Evolutionary conservation across 2,888 invertebrate genomes (phyloP), one percentile per base, ranked within the genome.

Genomic region (Drosophila emarginata): DNA sequence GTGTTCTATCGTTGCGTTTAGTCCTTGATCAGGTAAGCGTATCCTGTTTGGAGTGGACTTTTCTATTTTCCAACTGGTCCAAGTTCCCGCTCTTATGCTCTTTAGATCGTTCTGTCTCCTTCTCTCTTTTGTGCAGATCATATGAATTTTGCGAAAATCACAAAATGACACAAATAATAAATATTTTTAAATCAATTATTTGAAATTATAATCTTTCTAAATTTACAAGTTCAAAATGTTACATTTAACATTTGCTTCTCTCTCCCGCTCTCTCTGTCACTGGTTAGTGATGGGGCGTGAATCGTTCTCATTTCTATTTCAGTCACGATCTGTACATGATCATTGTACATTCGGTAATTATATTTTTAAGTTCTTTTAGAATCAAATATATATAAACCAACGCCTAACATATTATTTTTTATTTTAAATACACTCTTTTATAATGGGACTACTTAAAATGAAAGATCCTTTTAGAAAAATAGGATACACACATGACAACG

Each of bases 1-100:
- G 61, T 21, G 57, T 7, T 26, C 28, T 32, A 32, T 36, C n/a
- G 26, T 36, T 51, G 32, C 28, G 18, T 57, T 50, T 28, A 18
- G 39, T 58, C 28, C 52, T 26, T 51, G n/a, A 58, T 61, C 62
- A 71, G 71, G 72, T 71, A 71, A 50, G 18, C 32, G 21, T 54
- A 26, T 61, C 53, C 61, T 59, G 45, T 63, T 60, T 18, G 36
- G 15, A 57, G 39, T 15, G 37, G 2, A 23, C 32, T 18, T 18
- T 18, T 52, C 21, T 60, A 64, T 71, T 64, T 71, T 23, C 68
- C 71, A 71, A 71, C 71, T 71, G 61, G 72, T 40, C 61, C 60
- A 72, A 64, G 36, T 7, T 36, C 5, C 18, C 18, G 32, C 32
- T 32, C 32, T 32, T 9, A 32, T 32, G 32, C 11, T 32, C 32